Evolutionary conservation across 2,888 invertebrate species (phyloP).

Genomic region (Leucophora obtusa): DNA sequence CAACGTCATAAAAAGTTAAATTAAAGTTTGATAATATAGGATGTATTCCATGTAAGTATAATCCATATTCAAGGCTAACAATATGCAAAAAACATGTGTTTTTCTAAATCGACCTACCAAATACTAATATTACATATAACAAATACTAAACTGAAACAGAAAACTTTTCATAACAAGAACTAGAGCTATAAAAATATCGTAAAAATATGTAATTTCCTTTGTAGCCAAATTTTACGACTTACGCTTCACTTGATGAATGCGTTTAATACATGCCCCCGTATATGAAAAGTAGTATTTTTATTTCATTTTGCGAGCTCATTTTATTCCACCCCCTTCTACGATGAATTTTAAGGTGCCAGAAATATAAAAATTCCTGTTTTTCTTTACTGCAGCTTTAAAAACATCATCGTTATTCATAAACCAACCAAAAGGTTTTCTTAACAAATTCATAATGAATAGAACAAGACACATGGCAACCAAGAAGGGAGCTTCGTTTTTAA

Average conservation of each 20-base stretch:
- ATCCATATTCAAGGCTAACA: conserved; percentile 1
- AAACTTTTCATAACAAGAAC: conserved; percentile 56
- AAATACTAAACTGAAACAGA: conserved; percentile 36
- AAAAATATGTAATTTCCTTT: conserved; percentile 64
- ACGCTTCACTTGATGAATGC: conserved; percentile 63
- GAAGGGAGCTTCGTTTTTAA: conserved; percentile 3
- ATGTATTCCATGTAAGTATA: conserved; percentile 36
- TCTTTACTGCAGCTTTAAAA: conserved; percentile 7
- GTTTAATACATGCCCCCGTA: conserved; percentile 49
- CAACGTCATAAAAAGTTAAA: conserved; percentile 29
- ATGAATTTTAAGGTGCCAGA: conserved; percentile 39
- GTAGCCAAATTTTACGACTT: conserved; percentile 61
- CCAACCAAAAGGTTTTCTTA: conserved; percentile 40
- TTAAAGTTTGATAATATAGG: conserved; percentile 56
- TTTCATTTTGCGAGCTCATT: conserved; percentile 32
- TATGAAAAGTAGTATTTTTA: conserved; percentile 27
- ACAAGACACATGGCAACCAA: conserved; percentile 30
- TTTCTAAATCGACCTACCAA: conserved; percentile 22
- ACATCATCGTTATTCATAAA: conserved; percentile 40
- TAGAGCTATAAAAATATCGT: conserved; percentile 61
- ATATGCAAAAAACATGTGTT: conserved; percentile 47
- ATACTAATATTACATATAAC: conserved; percentile 11
- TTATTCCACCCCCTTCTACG: conserved; percentile 32
- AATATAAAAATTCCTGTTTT: conserved; percentile 42
- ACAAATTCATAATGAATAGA: conserved; percentile 44